These are phyloP conservation scores for Rhinatrema bivittatum DNA, from an alignment of 2,797 vertebrate genomes.

Conservation along the genomic window DNA sequence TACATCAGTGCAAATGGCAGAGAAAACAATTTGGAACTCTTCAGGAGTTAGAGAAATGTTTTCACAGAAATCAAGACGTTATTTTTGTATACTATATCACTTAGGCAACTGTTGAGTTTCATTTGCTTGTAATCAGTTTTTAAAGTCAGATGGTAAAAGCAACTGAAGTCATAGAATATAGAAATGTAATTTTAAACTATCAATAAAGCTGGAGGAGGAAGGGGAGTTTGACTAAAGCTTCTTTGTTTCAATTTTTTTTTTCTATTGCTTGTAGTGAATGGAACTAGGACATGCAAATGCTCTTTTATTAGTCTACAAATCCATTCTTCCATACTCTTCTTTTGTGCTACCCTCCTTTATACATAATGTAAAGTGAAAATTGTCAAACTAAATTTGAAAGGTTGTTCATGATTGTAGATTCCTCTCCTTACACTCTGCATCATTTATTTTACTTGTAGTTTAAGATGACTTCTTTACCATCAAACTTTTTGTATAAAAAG, in stretches of 20 bases:
- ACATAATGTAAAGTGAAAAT: no score
- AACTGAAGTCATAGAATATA: slow-evolving; percentile 98
- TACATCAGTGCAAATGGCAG: slow-evolving; percentile 57
- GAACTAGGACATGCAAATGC: no score
- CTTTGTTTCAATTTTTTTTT: slow-evolving; percentile 25
- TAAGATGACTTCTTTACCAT: no score
- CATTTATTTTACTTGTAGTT: no score
- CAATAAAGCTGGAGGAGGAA: slow-evolving; percentile 99
- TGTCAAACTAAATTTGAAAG: no score
- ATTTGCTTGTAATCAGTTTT: slow-evolving; percentile 99
- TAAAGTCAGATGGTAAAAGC: slow-evolving; percentile 98
- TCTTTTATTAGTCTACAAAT: no score
- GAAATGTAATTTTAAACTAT: slow-evolving; percentile 99
- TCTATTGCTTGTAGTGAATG: no score
- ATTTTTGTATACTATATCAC: slow-evolving; percentile 99
- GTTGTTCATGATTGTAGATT: no score
- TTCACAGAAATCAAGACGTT: slow-evolving; percentile 99
- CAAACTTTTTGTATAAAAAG: no score
- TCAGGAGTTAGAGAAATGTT: slow-evolving; percentile 88
- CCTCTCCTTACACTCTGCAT: no score
- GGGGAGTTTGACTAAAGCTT: slow-evolving; percentile 72
- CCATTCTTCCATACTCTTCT: no score
- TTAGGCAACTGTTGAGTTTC: slow-evolving; percentile 98
- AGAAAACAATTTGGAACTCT: slow-evolving; percentile 82
- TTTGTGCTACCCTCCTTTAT: no score